Percentiles rank a stretch among this genome's conserved stretches.
phyloP scores from a whole-genome alignment of 2,113 vertebrate genomes.

The Canis aureus region DNA sequence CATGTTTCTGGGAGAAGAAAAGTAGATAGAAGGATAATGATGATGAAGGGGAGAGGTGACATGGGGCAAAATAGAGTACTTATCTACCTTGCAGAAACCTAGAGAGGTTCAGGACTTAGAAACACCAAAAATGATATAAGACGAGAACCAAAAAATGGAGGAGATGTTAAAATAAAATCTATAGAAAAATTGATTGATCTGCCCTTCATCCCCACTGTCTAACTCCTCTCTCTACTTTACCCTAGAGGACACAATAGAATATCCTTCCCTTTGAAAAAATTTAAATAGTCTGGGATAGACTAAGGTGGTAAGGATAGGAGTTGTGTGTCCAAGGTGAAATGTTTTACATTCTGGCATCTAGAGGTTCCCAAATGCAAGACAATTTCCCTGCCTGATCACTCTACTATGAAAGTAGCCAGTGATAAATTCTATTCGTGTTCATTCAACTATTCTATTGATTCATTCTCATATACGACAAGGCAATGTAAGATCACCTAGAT shows the following conservation, averaged over 20 bases:
- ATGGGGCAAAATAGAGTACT: not conserved
- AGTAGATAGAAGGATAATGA: not conserved
- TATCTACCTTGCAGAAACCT: not conserved
- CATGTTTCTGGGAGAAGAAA: not conserved
- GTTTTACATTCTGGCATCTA: not conserved
- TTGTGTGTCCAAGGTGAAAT: not conserved
- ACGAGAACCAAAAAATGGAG: not conserved
- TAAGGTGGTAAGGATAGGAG: not conserved
- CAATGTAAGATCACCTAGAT: conserved; percentile 3
- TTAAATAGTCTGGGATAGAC: not conserved
- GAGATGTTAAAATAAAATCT: not conserved
- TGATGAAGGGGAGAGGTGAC: not conserved
- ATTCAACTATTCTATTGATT: not conserved
- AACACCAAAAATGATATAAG: not conserved
- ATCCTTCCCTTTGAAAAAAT: not conserved
- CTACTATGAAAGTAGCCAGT: not conserved
- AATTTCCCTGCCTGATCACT: not conserved
- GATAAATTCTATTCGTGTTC: not conserved
- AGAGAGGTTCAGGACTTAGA: not conserved
- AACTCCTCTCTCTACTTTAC: not conserved
- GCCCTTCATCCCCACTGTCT: not conserved
- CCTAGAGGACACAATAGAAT: not conserved
- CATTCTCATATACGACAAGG: not conserved
- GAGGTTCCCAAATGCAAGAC: not conserved
- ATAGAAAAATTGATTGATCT: not conserved